A percentile compares a stretch with the other conserved stretches of the same genome.
phyloP scores from a whole-genome alignment of 2,113 vertebrate genomes.

The Gasterosteus aculeatus region DNA sequence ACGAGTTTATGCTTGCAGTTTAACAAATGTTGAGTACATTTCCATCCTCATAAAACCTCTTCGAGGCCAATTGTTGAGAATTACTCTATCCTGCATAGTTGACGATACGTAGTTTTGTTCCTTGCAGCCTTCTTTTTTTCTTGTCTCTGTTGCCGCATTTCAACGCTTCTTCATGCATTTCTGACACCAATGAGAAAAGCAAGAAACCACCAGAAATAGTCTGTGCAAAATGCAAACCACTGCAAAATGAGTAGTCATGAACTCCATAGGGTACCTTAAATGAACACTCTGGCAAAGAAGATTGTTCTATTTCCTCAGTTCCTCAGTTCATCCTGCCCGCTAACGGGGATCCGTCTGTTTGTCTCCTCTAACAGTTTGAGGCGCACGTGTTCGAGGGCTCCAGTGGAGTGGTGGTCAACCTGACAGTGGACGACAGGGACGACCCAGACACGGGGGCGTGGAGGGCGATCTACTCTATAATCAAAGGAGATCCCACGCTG shows the following conservation, averaged over 20 bases:
- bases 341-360: neutral
- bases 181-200: neutral
- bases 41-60: neutral
- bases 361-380: slow-evolving; percentile 85
- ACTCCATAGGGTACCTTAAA: neutral
- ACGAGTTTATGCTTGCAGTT: neutral
- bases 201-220: neutral
- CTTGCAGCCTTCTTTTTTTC: neutral
- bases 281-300: neutral
- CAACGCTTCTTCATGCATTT: neutral
- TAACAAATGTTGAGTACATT: neutral
- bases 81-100: neutral
- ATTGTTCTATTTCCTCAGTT: neutral
- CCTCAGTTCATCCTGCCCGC: neutral
- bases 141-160: neutral
- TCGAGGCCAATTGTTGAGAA: neutral
- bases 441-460: slow-evolving; percentile 91
- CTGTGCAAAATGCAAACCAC: neutral
- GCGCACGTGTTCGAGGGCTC: slow-evolving; percentile 90
- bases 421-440: slow-evolving; percentile 93
- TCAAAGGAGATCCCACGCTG: slow-evolving; percentile 91
- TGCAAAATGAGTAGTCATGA: neutral
- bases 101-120: neutral
- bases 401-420: slow-evolving; percentile 91
- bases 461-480: slow-evolving; percentile 93